These are phyloP conservation scores for Lutraria lutraria DNA, from an alignment of 2,888 invertebrate genomes.

Conservation along the genomic window DNA sequence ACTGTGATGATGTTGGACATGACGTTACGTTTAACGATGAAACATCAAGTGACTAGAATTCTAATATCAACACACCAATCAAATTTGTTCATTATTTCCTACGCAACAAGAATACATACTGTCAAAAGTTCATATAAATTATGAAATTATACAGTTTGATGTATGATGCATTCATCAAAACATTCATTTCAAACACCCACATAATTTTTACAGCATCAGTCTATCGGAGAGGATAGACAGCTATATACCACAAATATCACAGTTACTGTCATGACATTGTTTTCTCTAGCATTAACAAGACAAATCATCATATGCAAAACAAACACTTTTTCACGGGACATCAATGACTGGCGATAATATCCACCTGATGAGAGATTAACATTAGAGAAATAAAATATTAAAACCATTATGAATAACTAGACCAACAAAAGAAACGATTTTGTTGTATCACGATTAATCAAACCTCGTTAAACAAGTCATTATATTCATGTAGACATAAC, in stretches of 20 bases:
- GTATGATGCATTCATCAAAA: background rate
- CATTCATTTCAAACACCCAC: background rate
- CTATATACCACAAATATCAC: background rate
- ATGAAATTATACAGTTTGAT: background rate
- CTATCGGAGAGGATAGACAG: background rate
- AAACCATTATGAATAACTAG: slow-evolving; percentile 18
- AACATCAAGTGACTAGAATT: too few relatives aligned
- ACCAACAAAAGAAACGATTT: slow-evolving; percentile 4
- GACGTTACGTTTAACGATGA: too few relatives aligned
- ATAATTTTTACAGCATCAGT: background rate
- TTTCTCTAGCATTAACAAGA: background rate
- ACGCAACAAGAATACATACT: background rate
- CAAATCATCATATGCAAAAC: slow-evolving; percentile 11
- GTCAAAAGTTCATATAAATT: slow-evolving; percentile 11
- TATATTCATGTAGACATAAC: slow-evolving; percentile 8
- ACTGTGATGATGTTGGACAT: too few relatives aligned
- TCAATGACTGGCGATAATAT: background rate
- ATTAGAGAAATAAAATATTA: slow-evolving; percentile 9
- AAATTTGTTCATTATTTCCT: background rate
- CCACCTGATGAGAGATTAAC: background rate
- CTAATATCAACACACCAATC: too few relatives aligned
- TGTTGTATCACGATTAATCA: slow-evolving; percentile 35
- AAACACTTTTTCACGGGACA: background rate
- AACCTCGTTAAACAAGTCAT: background rate
- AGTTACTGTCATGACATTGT: background rate